Evolutionary conservation across 2,797 vertebrate species (phyloP).

Genomic region (Sebastes alutus): DNA sequence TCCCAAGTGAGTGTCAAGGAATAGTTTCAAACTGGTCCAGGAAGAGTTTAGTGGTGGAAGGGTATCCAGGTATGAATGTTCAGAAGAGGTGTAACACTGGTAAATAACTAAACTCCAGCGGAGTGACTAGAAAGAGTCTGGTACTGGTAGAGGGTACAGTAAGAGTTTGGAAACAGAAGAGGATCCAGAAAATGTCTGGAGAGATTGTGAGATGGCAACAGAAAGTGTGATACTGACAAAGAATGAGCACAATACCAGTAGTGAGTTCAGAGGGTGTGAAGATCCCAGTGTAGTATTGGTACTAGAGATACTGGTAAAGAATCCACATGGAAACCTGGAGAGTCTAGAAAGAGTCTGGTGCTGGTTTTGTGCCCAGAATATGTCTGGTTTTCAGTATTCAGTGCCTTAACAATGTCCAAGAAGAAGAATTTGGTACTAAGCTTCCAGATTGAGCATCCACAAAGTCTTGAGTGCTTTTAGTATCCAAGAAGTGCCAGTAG

Average conservation of each 20-base stretch:
- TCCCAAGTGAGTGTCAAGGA: neutral
- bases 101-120: neutral
- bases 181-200: neutral
- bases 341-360: neutral
- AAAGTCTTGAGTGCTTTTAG: neutral
- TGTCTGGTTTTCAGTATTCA: neutral
- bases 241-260: neutral
- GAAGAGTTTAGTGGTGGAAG: neutral
- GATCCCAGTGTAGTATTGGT: neutral
- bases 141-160: neutral
- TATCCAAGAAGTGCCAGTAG: neutral
- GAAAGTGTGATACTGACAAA: neutral
- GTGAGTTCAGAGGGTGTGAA: neutral
- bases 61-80: neutral
- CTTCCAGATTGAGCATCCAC: neutral
- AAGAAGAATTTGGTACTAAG: neutral
- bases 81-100: accelerated
- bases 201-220: neutral
- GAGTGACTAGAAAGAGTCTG: neutral
- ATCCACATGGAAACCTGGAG: neutral
- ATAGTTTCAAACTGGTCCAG: neutral
- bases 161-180: neutral
- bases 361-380: neutral
- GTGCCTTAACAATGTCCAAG: neutral
- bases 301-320: neutral